Evolutionary conservation across 2,888 invertebrate genomes (phyloP).

Genomic region (Eristalis intricaria): DNA sequence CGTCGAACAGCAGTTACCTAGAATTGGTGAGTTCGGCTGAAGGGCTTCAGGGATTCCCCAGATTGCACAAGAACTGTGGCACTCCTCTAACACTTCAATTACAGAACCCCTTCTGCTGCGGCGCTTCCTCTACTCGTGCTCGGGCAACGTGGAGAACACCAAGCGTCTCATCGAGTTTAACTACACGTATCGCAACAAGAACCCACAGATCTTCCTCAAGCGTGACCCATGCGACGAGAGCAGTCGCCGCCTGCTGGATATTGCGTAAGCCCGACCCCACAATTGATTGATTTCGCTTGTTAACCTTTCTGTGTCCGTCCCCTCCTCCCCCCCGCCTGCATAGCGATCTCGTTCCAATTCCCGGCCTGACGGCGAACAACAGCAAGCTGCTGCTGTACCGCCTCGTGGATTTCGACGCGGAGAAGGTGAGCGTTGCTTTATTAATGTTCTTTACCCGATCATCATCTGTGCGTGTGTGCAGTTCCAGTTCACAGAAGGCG

Average conservation of each 20-base stretch:
- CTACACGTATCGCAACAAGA: slow-evolving; percentile 82
- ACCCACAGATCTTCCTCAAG: slow-evolving; percentile 83
- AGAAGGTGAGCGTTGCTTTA: slow-evolving; percentile 78
- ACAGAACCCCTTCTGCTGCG: slow-evolving; percentile 74
- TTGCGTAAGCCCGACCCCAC: slow-evolving; percentile 77
- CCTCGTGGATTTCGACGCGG: slow-evolving; percentile 84
- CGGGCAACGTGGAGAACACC: slow-evolving; percentile 77
- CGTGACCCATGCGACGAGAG: slow-evolving; percentile 81
- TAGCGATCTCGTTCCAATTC: slow-evolving; percentile 87
- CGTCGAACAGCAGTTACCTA: slow-evolving; percentile 33
- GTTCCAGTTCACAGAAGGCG: slow-evolving; percentile 85
- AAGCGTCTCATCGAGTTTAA: slow-evolving; percentile 78
- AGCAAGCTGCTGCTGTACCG: slow-evolving; percentile 87
- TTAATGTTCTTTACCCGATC: not conserved
- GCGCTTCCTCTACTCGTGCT: slow-evolving; percentile 78
- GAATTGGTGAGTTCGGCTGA: slow-evolving; percentile 25
- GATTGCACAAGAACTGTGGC: too few species aligned
- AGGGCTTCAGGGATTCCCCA: too few species aligned
- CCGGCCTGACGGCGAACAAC: slow-evolving; percentile 85
- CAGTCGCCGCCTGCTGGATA: slow-evolving; percentile 77
- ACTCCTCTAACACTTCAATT: too few species aligned
- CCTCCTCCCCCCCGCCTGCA: slow-evolving; percentile 74
- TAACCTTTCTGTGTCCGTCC: not conserved
- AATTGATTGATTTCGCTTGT: not conserved
- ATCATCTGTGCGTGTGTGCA: slow-evolving; percentile 73